Base-by-base conservation (phyloP, 1,140 invertebrate genomes). In the Ooceraea biroi region DNA sequence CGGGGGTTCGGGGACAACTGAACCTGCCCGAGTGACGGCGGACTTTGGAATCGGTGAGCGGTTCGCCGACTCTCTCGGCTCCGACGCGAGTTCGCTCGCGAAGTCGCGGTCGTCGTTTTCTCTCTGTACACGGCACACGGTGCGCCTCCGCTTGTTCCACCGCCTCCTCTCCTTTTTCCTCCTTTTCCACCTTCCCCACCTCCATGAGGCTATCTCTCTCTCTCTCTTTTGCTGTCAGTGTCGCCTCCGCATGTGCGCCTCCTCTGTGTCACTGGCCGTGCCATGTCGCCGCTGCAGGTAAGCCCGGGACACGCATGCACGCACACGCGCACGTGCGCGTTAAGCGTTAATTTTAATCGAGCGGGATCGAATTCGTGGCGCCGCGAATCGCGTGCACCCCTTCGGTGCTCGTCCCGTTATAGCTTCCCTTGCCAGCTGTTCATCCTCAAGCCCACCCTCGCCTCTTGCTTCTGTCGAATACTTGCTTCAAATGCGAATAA, bases 1-100 rank as follows among this genome's bases (percentile, higher is more conserved):
- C 92, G 91, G 90, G 91, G 90, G 85, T 92, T 92, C 92, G 88
- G 93, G 93, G 92, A 94, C 92, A 93, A 94, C 91, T 91, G 90
- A 91, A 89, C 89, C 90, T 92, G 90, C 86, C 89, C 87, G 89
- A 83, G 90, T 92, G 90, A 84, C 90, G 87, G 87, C 85, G 86
- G 88, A 90, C 91, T 92, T 92, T 91, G 89, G 88, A 90, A 92
- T 92, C 84, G 88, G 91, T 91, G 90, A 92, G 90, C 90, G 91
- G 88, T 90, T 80, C 90, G 90, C 89, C 91, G 91, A 92, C 90
- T 91, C 90, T 91, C 76, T 69, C 88, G 87, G 85, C 90, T 88
- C 76, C 80, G 7, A 2, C 36, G 61, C 83, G 83, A 74, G 78
- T 86, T 80, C 77, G 90, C 86, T 82, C 77, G 71, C 57, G 72